Base-by-base conservation (phyloP, 2,113 vertebrate genomes). In the Chunga burmeisteri region DNA sequence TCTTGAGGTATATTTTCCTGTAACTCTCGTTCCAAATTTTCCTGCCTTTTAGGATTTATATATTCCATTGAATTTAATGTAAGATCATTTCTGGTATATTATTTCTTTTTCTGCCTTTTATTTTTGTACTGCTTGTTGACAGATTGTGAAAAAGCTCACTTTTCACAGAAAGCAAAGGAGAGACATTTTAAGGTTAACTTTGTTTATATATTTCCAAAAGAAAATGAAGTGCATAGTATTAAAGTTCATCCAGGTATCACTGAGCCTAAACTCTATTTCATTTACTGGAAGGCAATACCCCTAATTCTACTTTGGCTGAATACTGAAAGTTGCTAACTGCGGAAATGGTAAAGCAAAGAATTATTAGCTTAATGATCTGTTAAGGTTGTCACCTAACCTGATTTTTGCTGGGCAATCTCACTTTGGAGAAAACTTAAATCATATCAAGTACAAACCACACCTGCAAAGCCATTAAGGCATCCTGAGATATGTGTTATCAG, bases 1-100 rank as follows among this genome's bases (percentile, higher is more conserved):
- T 83, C 88, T 92, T 83, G 75, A 90, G 21, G 36, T 94, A 32
- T 66, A 92, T 92, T 94, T 96, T 96, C 59, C 92, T 86, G 52
- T 78, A 92, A 88, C 20, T 90, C 52, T 92, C 46, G n/a, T 66
- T 86, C 66, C 34, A 92, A 90, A 61, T 82, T 82, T 81, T 93
- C 46, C 52, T 58, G 32, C 25, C 36, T 87, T 92, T 90, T 59
- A 73, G 56, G n/a, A 80, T 73, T 90, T 92, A 79, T 78, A 44
- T 66, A 86, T 90, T 88, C 49, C 58, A 66, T 17, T 53, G 25
- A 78, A 86, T 14, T 38, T 12, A 86, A 70, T 32, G 13, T 44
- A 92, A 85, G 70, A 96, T 73, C 6, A 56, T 77, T 80, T 73
- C 53, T 92, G 58, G 46, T 42, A 62, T 8, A 44, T 61, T 65